Conservation (phyloP, 2,888 invertebrate genomes). For the Epistrophella euchroma region DNA sequence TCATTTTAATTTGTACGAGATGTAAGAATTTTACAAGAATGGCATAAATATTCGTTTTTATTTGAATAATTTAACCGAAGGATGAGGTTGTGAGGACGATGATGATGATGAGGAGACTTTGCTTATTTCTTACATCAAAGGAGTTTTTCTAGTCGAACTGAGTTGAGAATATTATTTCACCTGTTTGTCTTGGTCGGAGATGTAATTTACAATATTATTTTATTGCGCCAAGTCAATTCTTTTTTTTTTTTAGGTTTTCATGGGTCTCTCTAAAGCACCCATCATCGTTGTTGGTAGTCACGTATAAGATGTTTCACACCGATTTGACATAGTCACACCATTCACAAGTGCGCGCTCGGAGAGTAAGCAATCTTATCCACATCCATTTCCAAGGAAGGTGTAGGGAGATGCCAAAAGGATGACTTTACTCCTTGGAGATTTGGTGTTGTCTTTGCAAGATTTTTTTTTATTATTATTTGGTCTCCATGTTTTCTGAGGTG, state of each 20-base stretch:
- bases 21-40: constrained; percentile 37
- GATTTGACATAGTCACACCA: constrained; percentile 68
- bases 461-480: constrained; percentile 1
- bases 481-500: constrained; percentile 5
- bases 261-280: constrained; percentile 32
- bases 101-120: neutral
- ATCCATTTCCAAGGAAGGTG: neutral
- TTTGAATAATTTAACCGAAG: constrained; percentile 15
- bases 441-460: neutral
- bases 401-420: constrained; percentile 35
- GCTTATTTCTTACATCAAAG: neutral
- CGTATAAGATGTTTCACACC: constrained; percentile 68
- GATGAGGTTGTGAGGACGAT: neutral
- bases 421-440: constrained; percentile 51
- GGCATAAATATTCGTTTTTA: constrained; percentile 36
- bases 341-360: constrained; percentile 47
- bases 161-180: constrained; percentile 10
- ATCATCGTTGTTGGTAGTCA: constrained; percentile 56
- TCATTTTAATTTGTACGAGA: constrained; percentile 50
- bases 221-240: neutral
- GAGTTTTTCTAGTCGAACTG: neutral
- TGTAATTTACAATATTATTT: constrained; percentile 9
- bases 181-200: neutral
- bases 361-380: constrained; percentile 23
- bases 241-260: neutral